Evolutionary conservation across 2,888 invertebrate species (phyloP), one percentile per base, ranked within the genome.

Genomic region (Pristionchus entomophagus): DNA sequence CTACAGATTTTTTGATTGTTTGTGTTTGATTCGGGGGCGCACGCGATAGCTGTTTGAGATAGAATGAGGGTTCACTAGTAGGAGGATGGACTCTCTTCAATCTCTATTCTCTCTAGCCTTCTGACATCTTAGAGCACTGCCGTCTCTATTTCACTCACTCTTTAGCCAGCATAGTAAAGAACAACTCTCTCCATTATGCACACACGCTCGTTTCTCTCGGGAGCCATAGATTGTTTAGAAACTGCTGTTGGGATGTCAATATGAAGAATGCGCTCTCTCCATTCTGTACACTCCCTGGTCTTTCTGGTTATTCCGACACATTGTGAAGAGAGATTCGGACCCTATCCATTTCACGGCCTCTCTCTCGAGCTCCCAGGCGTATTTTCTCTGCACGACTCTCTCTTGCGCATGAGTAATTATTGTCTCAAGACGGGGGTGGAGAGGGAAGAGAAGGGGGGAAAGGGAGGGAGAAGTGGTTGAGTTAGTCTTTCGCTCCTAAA

Each of bases 381-480:
- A 2, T 26, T 19, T 29, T 22, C 26, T 35, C 69, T 19, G 35
- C n/a, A 1, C 22, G 12, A 32, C 69, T 4, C 73, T n/a, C 45
- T n/a, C 41, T 73, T 26, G 41, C 78, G 78, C 49, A 78, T 51
- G 78, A 78, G 78, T 78, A 51, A 51, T 45, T 78, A 78, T 45
- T 78, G 78, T 78, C 78, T 45, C 69, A 41, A 78, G 78, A 77
- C 19, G 41, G 45, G 73, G n/a, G n/a, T n/a, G n/a, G 45, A 38
- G 41, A 45, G 73, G 73, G 41, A 0, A 41, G 45, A n/a, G 26
- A 38, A 29, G 78, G 38, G 77, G 29, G 49, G 49, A 26, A 29
- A 49, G 26, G 49, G 14, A 32, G 29, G 56, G 45, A 19, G 38
- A 38, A 82, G 82, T 45, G 49, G 59, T 38, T n/a, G 53, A 82